Base-by-base conservation (phyloP, 2,797 vertebrate species). In the Numenius phaeopus region DNA sequence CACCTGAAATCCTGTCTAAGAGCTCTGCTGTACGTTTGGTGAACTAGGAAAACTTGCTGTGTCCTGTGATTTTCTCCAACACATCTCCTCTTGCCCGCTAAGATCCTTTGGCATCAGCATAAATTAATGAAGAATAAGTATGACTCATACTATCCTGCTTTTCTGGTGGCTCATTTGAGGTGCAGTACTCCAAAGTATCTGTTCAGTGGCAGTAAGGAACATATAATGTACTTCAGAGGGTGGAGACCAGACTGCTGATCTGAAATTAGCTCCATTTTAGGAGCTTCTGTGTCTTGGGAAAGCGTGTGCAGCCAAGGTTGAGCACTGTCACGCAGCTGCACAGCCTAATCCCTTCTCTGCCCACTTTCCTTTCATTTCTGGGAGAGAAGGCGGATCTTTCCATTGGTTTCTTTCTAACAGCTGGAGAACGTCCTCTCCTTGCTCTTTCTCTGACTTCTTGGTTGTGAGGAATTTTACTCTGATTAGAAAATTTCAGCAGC, bases 401-500 rank as follows among this genome's bases (percentile, higher is more conserved):
- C 83, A 14, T 30, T 49, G 32, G 6, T 64, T 84, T 69, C 57
- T 81, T 71, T 77, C 39, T 90, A 70, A 57, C 61, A 91, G 42
- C 62, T 87, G 84, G 76, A 81, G 18, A 80, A 49, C 5, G 0
- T 76, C 62, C 18, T 62, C 52, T 55, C 29, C 81, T 69, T 59
- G 37, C 73, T 90, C 46, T 90, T 90, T 83, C 39, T 91, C 23
- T 44, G 57, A 18, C 20, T 78, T 90, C 65, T 81, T 80, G 24
- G 8, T 23, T 70, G 82, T 40, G 44, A 79, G 64, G 32, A 49
- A 34, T 49, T 94, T 75, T 59, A 65, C 65, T 83, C 52, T 79
- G 67, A 61, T 62, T 21, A 73, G 57, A 82, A 49, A 94, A 92
- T 95, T 93, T 64, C 88, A 92, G 40, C 66, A 83, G 61, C 7